Base-by-base conservation (phyloP, 2,797 vertebrate genomes). In the Danio choprae region DNA sequence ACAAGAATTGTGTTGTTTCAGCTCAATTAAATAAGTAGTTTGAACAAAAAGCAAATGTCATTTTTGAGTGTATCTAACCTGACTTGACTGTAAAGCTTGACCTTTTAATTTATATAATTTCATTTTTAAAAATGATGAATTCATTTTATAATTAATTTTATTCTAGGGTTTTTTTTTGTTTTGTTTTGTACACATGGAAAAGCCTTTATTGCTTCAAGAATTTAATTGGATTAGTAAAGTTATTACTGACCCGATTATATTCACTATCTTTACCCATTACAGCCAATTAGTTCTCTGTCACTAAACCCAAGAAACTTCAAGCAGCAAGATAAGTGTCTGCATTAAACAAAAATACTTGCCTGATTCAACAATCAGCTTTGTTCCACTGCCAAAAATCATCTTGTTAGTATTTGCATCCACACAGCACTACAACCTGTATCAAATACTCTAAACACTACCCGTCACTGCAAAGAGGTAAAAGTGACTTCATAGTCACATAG, bases 301-400 rank as follows among this genome's bases (percentile, higher is more conserved):
- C 55, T 36, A 38, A 48, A 43, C 50, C 6, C 9, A 20, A 46
- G 43, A 11, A 48, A 13, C 0, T 68, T 48, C 29, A 60, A 4
- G 38, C 16, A 29, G 13, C 13, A 29, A 44, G 20, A 36, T 16
- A 68, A 10, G 2, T 6, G 43, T 16, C 48, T 9, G 29, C 9
- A n/a, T 1, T 74, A 48, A 16, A 10, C 9, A 60, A 38, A 36
- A 43, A 58, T 38, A 80, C 87, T 86, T 20, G 86, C 89, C 82
- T 7, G 67, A 11, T 74, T 85, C 67, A 10, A 88, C 74, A 8
- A 75, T 85, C 73, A 93, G 81, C 88, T 87, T 90, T 79, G 91
- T 91, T 89, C 90, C 92, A 44, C 74, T 74, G 75, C 90, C 88
- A 72, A 92, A 92, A 46, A 82, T 65, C 69, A 82, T 7, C 74